phyloP scores from a whole-genome alignment of 2,797 vertebrate species.

The Sylvilagus floridanus region DNA sequence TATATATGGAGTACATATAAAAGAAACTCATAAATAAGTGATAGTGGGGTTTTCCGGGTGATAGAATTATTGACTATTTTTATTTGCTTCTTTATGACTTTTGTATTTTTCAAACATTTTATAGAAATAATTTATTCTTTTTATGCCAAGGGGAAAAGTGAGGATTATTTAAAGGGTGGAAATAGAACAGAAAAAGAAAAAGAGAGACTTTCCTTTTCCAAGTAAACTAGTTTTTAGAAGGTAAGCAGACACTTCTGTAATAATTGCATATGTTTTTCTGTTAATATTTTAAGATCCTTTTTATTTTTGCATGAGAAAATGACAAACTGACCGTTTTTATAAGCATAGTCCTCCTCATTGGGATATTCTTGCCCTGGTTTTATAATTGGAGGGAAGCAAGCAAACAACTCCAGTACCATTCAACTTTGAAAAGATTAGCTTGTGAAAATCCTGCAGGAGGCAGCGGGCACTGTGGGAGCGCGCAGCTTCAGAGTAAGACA shows the following conservation, averaged over 20 bases:
- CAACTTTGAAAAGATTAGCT: conserved; percentile 46
- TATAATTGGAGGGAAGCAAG: background rate
- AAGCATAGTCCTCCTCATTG: background rate
- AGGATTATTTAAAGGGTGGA: background rate
- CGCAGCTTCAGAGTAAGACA: conserved; percentile 33
- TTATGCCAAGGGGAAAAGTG: background rate
- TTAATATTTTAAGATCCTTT: conserved; percentile 56
- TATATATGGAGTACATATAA: conserved; percentile 15
- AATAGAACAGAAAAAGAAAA: background rate
- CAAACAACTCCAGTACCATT: background rate
- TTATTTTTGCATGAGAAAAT: conserved; percentile 49
- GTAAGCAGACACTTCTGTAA: background rate
- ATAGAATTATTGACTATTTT: conserved; percentile 31
- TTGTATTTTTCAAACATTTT: conserved; percentile 52
- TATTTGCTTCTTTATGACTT: conserved; percentile 23
- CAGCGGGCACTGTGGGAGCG: background rate
- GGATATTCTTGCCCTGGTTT: background rate
- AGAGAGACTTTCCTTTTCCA: conserved; percentile 48
- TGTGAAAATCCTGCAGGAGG: background rate
- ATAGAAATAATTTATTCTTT: background rate
- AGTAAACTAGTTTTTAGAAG: conserved; percentile 53
- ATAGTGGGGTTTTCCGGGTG: conserved; percentile 15
- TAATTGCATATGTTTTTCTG: background rate
- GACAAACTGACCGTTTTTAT: conserved; percentile 13
- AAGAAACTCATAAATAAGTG: conserved; percentile 47